These are phyloP conservation scores for Phataginus tricuspis DNA, from an alignment of 2,797 vertebrate species.

Conservation along the genomic window DNA sequence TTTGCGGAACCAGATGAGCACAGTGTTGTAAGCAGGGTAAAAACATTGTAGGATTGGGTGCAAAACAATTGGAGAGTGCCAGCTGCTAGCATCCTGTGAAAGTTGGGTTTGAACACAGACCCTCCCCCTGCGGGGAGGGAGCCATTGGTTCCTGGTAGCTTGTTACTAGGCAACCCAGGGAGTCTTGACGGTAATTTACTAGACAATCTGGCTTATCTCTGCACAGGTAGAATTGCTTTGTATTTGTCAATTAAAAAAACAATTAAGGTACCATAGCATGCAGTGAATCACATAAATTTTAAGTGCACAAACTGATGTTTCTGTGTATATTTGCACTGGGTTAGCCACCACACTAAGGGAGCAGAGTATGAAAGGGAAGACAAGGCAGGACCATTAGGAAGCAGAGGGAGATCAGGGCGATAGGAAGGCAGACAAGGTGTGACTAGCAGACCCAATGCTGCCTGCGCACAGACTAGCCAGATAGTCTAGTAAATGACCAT, in stretches of 20 bases:
- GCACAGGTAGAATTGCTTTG: background rate
- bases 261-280: background rate
- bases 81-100: slow-evolving; percentile 18
- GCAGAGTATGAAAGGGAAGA: background rate
- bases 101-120: background rate
- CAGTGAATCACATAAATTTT: background rate
- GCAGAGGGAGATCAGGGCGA: background rate
- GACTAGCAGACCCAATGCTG: background rate
- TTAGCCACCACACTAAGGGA: background rate
- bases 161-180: slow-evolving; percentile 34
- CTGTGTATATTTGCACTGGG: background rate
- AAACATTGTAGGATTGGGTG: background rate
- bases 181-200: background rate
- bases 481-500: background rate
- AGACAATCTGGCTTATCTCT: background rate
- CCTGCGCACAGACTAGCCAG: background rate
- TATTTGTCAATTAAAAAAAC: slow-evolving; percentile 4
- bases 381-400: background rate
- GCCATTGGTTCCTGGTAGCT: background rate
- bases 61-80: background rate
- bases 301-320: background rate
- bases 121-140: background rate
- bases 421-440: background rate
- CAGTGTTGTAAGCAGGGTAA: background rate
- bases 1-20: background rate